Percentiles rank a stretch among this genome's conserved stretches.
phyloP scores from a whole-genome alignment of 1,140 invertebrate genomes.

The Muscidifurax raptorellus region DNA sequence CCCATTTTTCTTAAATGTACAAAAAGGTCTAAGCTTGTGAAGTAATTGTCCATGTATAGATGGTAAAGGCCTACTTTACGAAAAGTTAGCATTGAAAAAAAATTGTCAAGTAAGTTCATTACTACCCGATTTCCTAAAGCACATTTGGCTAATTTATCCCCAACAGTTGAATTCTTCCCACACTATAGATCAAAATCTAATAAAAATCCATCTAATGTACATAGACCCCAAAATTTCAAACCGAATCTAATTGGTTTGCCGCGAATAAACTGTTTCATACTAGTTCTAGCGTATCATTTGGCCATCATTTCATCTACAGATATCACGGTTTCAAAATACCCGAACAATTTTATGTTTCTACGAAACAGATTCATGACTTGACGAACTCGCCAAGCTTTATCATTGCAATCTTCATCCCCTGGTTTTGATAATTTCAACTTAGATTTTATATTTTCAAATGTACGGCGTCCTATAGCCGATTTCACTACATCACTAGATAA shows the following conservation, averaged over 20 bases:
- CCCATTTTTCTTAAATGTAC: conserved; percentile 21
- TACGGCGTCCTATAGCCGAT: no score
- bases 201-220: conserved; percentile 48
- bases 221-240: conserved; percentile 51
- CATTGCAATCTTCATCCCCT: conserved; percentile 32
- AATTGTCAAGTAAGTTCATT: conserved; percentile 36
- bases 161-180: conserved; percentile 49
- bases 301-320: conserved; percentile 51
- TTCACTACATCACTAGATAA: no score
- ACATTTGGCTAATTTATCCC: conserved; percentile 33
- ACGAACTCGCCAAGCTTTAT: conserved; percentile 47
- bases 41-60: conserved; percentile 51
- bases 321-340: conserved; percentile 41
- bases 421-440: conserved; percentile 50
- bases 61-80: conserved; percentile 46
- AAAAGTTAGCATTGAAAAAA: conserved; percentile 27
- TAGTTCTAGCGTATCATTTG: conserved; percentile 46
- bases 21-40: conserved; percentile 30
- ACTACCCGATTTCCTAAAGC: no score
- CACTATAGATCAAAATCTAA: conserved; percentile 53
- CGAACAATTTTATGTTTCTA: conserved; percentile 47
- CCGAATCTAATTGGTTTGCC: conserved; percentile 52
- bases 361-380: conserved; percentile 43
- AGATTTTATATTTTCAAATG: no score
- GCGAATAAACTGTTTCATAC: conserved; percentile 48